phyloP scores from a whole-genome alignment of 1,140 invertebrate species.

The Wiebesia pumilae region DNA sequence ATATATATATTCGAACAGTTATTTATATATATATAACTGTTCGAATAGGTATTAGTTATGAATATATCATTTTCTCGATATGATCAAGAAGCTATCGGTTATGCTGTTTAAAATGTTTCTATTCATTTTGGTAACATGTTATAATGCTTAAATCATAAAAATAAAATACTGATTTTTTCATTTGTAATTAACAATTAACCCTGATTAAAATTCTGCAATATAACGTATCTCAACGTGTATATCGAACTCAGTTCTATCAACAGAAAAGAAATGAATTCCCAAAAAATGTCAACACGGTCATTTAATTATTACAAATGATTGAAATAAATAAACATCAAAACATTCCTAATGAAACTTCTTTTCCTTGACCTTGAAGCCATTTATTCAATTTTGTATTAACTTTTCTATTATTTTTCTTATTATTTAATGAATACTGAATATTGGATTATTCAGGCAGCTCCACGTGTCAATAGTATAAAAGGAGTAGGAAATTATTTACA shows the following conservation, averaged over 20 bases:
- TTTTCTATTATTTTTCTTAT: conserved; percentile 5
- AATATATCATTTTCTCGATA: no score
- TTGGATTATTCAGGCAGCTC: background rate
- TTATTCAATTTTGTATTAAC: background rate
- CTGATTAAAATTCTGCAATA: background rate
- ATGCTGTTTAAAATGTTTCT: background rate
- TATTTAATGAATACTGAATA: background rate
- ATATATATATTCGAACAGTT: no score
- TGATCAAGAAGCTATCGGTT: background rate
- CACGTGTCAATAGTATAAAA: background rate
- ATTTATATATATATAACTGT: no score
- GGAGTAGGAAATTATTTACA: conserved; percentile 23
- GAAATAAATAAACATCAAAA: no score
- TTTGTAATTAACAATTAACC: background rate
- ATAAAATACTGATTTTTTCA: background rate
- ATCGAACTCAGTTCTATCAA: background rate
- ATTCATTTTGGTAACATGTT: background rate
- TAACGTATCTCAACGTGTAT: no score
- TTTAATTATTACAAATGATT: no score
- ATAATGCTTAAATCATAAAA: background rate
- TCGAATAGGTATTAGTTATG: no score
- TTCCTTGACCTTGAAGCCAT: background rate
- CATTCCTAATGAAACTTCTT: no score
- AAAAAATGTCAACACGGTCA: background rate
- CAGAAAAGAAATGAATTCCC: background rate